A percentile compares a stretch with the other conserved stretches of the same genome.
Evolutionary conservation across 2,113 vertebrate genomes (phyloP).

Genomic region (Probosciger aterrimus): DNA sequence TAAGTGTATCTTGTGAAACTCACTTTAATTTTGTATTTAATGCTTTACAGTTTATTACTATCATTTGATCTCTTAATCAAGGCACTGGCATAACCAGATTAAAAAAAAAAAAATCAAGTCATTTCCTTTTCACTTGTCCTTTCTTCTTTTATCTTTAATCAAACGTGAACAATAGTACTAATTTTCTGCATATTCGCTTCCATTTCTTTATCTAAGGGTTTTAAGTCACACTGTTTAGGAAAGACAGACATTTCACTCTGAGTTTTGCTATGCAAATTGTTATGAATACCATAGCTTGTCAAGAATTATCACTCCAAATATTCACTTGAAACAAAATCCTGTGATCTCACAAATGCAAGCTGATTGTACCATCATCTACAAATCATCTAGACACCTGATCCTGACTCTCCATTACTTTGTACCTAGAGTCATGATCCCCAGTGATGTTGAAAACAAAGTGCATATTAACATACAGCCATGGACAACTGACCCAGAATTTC

Average conservation of each 20-base stretch:
- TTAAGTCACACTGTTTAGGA: slow-evolving; percentile 6
- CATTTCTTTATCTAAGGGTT: not conserved
- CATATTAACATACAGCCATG: not conserved
- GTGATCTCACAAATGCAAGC: not conserved
- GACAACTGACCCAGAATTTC: not conserved
- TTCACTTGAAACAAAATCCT: not conserved
- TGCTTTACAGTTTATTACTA: not conserved
- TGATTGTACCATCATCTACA: not conserved
- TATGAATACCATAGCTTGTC: not conserved
- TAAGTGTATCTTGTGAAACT: not conserved
- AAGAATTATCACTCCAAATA: not conserved
- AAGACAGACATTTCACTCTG: not conserved
- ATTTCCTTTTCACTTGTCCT: not conserved
- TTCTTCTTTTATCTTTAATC: slow-evolving; percentile 1
- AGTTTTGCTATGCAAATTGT: not conserved
- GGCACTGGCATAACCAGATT: not conserved
- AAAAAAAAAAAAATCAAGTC: not conserved
- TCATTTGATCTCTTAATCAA: not conserved
- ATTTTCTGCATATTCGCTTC: not conserved
- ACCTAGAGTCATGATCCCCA: not conserved
- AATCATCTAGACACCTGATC: not conserved
- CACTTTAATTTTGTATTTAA: not conserved
- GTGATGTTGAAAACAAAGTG: not conserved
- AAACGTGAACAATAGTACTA: slow-evolving; percentile 25
- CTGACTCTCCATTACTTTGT: not conserved